Evolutionary conservation across 2,797 vertebrate genomes (phyloP).

Genomic region (Schizopygopsis pylzovi): DNA sequence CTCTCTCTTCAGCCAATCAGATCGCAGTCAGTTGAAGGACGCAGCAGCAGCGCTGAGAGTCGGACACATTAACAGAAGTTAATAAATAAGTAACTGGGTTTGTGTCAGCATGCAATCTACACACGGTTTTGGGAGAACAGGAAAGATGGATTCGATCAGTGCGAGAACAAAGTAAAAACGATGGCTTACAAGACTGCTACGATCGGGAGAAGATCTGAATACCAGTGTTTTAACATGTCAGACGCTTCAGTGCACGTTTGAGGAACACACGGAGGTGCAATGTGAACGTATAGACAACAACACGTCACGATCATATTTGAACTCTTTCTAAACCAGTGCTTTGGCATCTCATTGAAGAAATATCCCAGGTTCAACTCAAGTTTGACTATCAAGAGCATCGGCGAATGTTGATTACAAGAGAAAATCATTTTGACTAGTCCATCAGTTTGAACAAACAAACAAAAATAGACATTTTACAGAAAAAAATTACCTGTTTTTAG

Average conservation of each 20-base stretch:
- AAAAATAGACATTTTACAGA: neutral
- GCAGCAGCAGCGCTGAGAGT: slow-evolving; percentile 17
- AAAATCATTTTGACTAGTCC: neutral
- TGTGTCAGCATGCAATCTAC: slow-evolving; percentile 34
- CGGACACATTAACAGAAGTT: slow-evolving; percentile 7
- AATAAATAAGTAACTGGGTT: slow-evolving; percentile 37
- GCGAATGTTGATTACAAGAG: neutral
- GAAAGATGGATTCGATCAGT: slow-evolving; percentile 19
- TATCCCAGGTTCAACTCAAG: neutral
- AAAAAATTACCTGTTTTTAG: neutral
- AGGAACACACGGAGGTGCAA: neutral
- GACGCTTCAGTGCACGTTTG: slow-evolving; percentile 7
- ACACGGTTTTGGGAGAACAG: slow-evolving; percentile 8
- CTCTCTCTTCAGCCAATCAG: slow-evolving; percentile 29
- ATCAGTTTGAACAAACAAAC: neutral
- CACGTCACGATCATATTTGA: neutral
- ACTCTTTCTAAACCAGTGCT: neutral
- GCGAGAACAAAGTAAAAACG: neutral
- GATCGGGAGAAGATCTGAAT: neutral
- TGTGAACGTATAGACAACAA: neutral
- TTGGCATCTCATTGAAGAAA: neutral
- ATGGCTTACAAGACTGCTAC: neutral
- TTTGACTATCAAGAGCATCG: neutral
- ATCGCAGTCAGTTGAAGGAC: slow-evolving; percentile 6
- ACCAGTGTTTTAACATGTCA: neutral